Evolutionary conservation across 2,797 vertebrate species (phyloP).

Genomic region (Alauda arvensis): DNA sequence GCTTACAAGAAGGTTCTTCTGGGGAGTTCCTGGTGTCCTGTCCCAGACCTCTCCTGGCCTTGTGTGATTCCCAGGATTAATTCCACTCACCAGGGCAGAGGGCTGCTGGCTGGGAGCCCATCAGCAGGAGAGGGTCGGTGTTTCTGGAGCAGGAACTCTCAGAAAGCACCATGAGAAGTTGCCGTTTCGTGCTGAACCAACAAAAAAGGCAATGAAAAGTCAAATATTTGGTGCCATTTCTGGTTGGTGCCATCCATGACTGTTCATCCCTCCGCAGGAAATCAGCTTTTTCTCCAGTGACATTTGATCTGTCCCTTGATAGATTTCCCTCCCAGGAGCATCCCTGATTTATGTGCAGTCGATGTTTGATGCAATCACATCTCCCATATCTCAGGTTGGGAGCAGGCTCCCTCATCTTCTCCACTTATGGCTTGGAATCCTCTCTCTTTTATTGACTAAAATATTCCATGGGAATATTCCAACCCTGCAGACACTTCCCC

Average conservation of each 20-base stretch:
- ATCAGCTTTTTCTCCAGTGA: not conserved
- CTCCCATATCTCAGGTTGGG: not conserved
- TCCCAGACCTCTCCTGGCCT: not conserved
- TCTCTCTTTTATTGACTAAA: not conserved
- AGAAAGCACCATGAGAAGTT: not conserved
- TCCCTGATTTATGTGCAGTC: not conserved
- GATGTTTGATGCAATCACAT: not conserved
- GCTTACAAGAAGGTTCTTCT: not conserved
- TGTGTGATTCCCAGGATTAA: not conserved
- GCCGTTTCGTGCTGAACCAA: not conserved
- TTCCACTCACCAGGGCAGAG: not conserved
- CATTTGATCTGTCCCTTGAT: not conserved
- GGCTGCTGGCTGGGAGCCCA: not conserved
- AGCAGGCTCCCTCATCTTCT: not conserved
- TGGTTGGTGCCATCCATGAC: not conserved
- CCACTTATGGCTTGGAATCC: not conserved
- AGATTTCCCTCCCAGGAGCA: not conserved
- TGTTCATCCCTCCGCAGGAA: not conserved
- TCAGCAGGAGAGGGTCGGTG: rapidly evolving
- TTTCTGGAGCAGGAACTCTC: not conserved
- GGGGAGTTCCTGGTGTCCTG: not conserved
- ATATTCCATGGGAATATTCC: not conserved
- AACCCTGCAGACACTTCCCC: not conserved
- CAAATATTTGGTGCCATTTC: not conserved
- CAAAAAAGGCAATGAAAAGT: not conserved